Conservation (phyloP, 2,113 vertebrate genomes). For the Leptobrachium ailaonicum region DNA sequence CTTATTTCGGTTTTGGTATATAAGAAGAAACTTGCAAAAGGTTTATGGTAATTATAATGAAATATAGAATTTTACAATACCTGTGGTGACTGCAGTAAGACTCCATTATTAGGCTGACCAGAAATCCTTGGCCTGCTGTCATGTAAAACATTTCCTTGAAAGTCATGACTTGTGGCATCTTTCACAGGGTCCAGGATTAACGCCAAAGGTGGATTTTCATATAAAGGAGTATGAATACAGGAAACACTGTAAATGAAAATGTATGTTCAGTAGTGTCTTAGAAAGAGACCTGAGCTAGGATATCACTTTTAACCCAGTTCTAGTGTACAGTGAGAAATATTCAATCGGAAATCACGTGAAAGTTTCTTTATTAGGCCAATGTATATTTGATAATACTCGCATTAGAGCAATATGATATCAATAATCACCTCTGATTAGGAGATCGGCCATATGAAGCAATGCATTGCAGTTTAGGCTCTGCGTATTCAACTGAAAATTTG, state of each 20-base stretch:
- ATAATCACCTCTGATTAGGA: conserved; percentile 63
- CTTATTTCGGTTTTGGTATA: no score
- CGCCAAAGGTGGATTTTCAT: conserved; percentile 68
- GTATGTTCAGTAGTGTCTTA: background rate
- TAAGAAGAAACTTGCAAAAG: no score
- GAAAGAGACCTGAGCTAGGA: background rate
- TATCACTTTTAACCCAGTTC: no score
- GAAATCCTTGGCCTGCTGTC: conserved; percentile 36
- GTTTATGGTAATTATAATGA: no score
- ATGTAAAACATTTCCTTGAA: conserved; percentile 1
- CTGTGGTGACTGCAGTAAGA: conserved; percentile 76
- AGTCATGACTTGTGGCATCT: conserved; percentile 57
- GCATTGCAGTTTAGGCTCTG: conserved; percentile 80
- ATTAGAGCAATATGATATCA: no score
- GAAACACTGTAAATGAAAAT: conserved; percentile 67
- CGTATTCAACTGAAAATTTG: conserved; percentile 80
- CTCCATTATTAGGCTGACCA: conserved; percentile 57
- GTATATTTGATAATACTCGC: no score
- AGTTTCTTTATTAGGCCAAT: no score
- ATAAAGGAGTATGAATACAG: conserved; percentile 70
- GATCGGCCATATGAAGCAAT: conserved; percentile 72
- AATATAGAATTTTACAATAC: no score
- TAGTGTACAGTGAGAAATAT: no score
- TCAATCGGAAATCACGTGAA: no score
- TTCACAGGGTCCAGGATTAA: conserved; percentile 67